Base-by-base conservation (phyloP, 2,888 invertebrate genomes). In the Autographa pulchrina region DNA sequence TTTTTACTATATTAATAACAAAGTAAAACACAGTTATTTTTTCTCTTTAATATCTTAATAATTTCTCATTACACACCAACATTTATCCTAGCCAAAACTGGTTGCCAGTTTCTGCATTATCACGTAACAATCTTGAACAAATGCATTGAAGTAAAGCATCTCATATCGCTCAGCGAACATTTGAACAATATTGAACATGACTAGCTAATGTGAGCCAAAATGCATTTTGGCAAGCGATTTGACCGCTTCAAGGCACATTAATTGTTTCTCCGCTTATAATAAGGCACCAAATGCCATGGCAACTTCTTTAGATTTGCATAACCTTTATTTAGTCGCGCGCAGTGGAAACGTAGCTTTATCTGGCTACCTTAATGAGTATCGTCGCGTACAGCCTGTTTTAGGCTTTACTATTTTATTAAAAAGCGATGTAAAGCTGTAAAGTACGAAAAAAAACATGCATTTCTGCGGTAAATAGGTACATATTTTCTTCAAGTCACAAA, bases 301-400 rank as follows among this genome's bases (percentile, higher is more conserved):
- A 43, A 5, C 16, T 16, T 16, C 14, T 6, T 35, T 2, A 6
- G 35, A 35, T 8, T 11, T 11, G 38, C 9, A 35, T 35, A 8
- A 11, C 43, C 5, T 16, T 43, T 16, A 43, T 43, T 54, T 13
- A 54, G 9, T 18, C 54, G 54, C 54, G 18, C 20, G 13, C 6
- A 20, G 2, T 56, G 25, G 25, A 5, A 8, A 54, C 54, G 13
- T 18, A 56, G 25, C 54, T 56, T 78, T 80, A 78, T 64, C 65
- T 35, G 68, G 35, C 72, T 14, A 62, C 58, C 62, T 31, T 78
- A 78, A 78, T 81, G 73, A 81, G 81, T 81, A 78, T 77, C 68
- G 72, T 77, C 72, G 77, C 72, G 77, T 69, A 77, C 73, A 81
- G 54, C 68, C 65, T 65, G 69, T 54, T 58, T 43, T 63, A 5